These are phyloP conservation scores for Lanius ludovicianus DNA, from an alignment of 2,113 vertebrate genomes.

Conservation along the genomic window DNA sequence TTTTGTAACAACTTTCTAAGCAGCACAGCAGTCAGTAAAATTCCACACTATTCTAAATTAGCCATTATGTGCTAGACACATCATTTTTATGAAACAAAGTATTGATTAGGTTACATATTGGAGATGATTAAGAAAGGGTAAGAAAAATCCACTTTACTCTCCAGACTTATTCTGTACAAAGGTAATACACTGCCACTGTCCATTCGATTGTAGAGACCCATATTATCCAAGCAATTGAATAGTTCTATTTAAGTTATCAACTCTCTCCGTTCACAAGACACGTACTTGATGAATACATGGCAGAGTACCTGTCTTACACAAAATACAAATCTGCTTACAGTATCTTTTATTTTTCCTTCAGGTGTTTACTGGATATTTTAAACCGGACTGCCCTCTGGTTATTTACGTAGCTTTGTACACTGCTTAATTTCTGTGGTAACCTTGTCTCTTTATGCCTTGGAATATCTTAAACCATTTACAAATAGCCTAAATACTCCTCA, in stretches of 20 bases:
- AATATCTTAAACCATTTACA: too few relatives aligned
- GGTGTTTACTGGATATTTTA: neutral
- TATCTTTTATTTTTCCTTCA: neutral
- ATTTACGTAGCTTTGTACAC: too few relatives aligned
- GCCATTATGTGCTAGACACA: neutral
- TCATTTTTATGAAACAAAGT: constrained; percentile 25
- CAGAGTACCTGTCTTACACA: neutral
- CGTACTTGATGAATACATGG: neutral
- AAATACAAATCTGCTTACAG: neutral
- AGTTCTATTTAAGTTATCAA: neutral
- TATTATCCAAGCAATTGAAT: neutral
- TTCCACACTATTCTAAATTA: constrained; percentile 41
- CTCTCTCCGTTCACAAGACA: neutral
- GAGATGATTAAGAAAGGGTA: neutral
- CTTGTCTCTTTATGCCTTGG: too few relatives aligned
- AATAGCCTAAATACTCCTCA: too few relatives aligned
- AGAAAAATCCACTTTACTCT: neutral
- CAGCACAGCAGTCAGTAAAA: constrained; percentile 28
- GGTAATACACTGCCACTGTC: neutral
- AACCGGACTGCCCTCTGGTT: neutral
- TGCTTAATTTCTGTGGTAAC: too few relatives aligned
- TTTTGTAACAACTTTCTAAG: constrained; percentile 27
- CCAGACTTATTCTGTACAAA: neutral
- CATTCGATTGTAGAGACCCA: neutral
- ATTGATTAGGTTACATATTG: neutral